Base-by-base conservation (phyloP, 2,888 invertebrate genomes). In the Cremastinae sp. region DNA sequence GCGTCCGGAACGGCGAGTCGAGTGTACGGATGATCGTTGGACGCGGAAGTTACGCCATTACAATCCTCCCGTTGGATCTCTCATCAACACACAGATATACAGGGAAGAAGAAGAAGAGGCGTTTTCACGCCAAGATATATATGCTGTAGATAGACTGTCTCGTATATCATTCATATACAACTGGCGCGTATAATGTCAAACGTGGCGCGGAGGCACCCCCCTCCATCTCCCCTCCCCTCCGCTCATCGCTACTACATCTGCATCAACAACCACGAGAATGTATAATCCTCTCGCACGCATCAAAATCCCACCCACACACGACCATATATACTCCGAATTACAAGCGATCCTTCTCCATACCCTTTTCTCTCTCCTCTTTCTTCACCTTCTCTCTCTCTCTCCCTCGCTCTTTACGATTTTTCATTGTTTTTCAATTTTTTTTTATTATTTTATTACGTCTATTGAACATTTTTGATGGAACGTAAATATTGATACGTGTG, bases 121-220 rank as follows among this genome's bases (percentile, higher is more conserved):
- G 22, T 53, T 22, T 18, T n/a, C 43, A 59, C 16, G 45, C 22
- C 22, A 4, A 28, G 22, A 20, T n/a, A 51, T 70, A 61, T 54
- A 58, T 28, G 36, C 8, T 5, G 28, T 5, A 5, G 28, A 28
- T 28, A 28, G 28, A 62, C 22, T 38, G 54, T 64, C 54, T 75
- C 72, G 72, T 75, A 72, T 68, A 75, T 72, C 75, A 75, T 68
- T 75, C 75, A 72, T 72, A 72, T 72, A 72, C 75, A 75, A 75
- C 72, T 75, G 75, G 75, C 75, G 75, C 75, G 58, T 68, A 68
- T 72, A 72, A 75, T 75, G 68, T 72, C 75, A 51, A 43, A 56
- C 41, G 69, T 47, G 66, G 56, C 28, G 28, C 28, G 28, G 49
- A 59, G 70, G 47, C 43, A n/a, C n/a, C n/a, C n/a, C n/a, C n/a